Base-by-base conservation (phyloP, 2,888 invertebrate genomes). In the Acrobasis consociella region DNA sequence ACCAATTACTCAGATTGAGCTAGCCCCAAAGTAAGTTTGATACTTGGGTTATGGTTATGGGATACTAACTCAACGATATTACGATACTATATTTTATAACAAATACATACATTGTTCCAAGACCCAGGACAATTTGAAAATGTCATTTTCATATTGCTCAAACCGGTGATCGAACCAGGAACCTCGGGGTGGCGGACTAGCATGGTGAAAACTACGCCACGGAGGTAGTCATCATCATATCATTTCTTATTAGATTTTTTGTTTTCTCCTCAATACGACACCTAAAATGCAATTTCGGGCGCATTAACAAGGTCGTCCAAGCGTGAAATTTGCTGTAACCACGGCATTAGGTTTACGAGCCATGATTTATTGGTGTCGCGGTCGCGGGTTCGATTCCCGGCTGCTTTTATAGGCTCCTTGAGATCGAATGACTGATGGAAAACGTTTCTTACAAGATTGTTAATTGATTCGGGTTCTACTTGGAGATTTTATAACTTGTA, bases 291-390 rank as follows among this genome's bases (percentile, higher is more conserved):
- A 70, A 78, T 83, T 81, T 80, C 74, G 79, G 72, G 65, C 69
- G 74, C 73, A 89, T 88, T 88, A 88, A 75, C 77, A 69, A 66
- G 71, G 66, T 67, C 73, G 73, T 67, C 71, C 81, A 78, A 69
- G 76, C 89, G 86, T 89, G 89, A 89, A 89, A 89, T 89, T 78
- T 72, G 76, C 71, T 77, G 84, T 87, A 82, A 82, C 74, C 73
- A 74, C 76, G 78, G 83, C 80, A 83, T 87, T 85, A 84, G 81
- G 61, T 65, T 69, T 65, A 66, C 65, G 68, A 70, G 63, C 71
- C 58, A 65, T 86, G 86, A 87, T 87, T 87, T 87, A 87, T 74
- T 78, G 75, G 66, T 68, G 70, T 70, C 69, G 75, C 67, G 68
- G 70, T 69, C 69, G 69, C 62, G 58, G 66, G 73, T 77, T 80